These are phyloP conservation scores for Lindbergichthys nudifrons DNA, from an alignment of 2,797 vertebrate genomes.

Conservation along the genomic window DNA sequence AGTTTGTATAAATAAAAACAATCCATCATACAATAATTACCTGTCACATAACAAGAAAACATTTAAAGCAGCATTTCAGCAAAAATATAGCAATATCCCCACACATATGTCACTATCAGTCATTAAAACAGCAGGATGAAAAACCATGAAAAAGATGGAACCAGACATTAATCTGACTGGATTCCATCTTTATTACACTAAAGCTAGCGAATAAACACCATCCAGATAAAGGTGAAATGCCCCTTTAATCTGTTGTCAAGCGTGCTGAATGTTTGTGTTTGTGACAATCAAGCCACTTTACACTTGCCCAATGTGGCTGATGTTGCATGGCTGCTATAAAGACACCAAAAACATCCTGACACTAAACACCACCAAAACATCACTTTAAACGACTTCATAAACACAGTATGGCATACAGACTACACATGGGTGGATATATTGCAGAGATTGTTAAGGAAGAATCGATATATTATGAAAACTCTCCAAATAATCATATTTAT, in stretches of 20 bases:
- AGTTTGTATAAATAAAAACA: conserved; percentile 26
- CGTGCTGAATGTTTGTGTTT: conserved; percentile 43
- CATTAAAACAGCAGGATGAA: not conserved
- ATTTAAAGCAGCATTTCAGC: conserved; percentile 20
- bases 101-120: not conserved
- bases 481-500: not conserved
- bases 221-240: conserved; percentile 12
- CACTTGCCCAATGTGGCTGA: conserved; percentile 40
- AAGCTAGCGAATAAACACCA: not conserved
- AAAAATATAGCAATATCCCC: conserved; percentile 32
- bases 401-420: not conserved
- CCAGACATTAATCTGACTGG: conserved; percentile 7
- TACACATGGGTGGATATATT: not conserved
- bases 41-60: not conserved
- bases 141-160: conserved; percentile 1
- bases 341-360: conserved; percentile 73
- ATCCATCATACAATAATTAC: conserved; percentile 17
- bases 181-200: not conserved
- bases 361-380: not conserved
- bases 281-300: conserved; percentile 71
- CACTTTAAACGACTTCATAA: conserved; percentile 8
- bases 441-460: conserved; percentile 11
- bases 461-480: not conserved
- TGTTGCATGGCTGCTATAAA: conserved; percentile 70
- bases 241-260: conserved; percentile 27